A percentile compares a stretch with the other conserved stretches of the same genome.
Conservation (phyloP, 1,140 invertebrate species). For the Drosophila gunungcola region DNA sequence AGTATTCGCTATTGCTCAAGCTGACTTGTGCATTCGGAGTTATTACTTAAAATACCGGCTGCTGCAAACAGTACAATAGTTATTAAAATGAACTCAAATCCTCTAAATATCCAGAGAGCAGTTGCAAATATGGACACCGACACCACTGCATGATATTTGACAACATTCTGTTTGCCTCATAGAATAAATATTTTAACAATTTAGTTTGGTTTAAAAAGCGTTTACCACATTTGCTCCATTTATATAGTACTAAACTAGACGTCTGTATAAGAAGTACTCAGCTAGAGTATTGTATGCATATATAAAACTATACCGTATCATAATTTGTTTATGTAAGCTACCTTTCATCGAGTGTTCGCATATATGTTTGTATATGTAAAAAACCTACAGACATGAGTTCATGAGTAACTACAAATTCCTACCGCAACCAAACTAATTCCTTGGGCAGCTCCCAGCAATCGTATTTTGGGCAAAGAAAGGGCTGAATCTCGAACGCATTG, state of each 20-base stretch:
- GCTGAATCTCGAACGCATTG: neutral
- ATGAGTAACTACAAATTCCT: slow-evolving; percentile 24
- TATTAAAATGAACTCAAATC: slow-evolving; percentile 19
- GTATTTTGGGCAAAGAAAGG: slow-evolving; percentile 6
- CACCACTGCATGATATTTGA: slow-evolving; percentile 40
- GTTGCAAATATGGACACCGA: slow-evolving; percentile 60
- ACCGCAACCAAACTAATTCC: slow-evolving; percentile 23
- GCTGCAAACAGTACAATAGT: slow-evolving; percentile 3
- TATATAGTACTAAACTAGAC: slow-evolving; percentile 36
- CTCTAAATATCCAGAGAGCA: slow-evolving; percentile 30
- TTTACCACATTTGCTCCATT: slow-evolving; percentile 61
- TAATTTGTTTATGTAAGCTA: slow-evolving; percentile 40
- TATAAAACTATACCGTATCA: slow-evolving; percentile 61
- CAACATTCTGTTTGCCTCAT: slow-evolving; percentile 15
- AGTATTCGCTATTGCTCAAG: slow-evolving; percentile 30
- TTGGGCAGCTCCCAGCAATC: slow-evolving; percentile 11
- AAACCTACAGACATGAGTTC: slow-evolving; percentile 57
- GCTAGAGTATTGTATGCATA: slow-evolving; percentile 39
- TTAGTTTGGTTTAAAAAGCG: slow-evolving; percentile 71
- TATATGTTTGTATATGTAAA: slow-evolving; percentile 35
- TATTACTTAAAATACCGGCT: slow-evolving; percentile 18
- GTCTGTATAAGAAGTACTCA: slow-evolving; percentile 25
- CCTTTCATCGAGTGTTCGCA: slow-evolving; percentile 25
- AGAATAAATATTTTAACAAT: slow-evolving; percentile 54
- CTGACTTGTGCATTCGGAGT: slow-evolving; percentile 19